phyloP scores from a whole-genome alignment of 2,888 invertebrate species.

The Busseola fusca region DNA sequence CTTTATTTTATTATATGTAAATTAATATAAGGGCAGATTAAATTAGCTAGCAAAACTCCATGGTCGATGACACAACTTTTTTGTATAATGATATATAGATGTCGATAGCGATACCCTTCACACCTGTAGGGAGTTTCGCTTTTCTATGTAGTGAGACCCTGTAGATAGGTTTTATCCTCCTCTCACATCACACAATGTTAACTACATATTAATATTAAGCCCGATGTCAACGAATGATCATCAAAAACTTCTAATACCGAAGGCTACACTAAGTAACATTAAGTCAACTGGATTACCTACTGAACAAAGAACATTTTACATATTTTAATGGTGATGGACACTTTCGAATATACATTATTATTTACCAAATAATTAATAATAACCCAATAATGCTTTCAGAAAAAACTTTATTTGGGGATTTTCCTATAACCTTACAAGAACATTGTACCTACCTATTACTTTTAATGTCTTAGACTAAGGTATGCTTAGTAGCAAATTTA shows the following conservation, averaged over 20 bases:
- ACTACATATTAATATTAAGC: constrained; percentile 18
- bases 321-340: constrained; percentile 2
- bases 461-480: constrained; percentile 31
- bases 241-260: not conserved
- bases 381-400: constrained; percentile 11
- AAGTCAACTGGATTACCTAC: not conserved
- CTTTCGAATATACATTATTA: not conserved
- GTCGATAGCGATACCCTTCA: not conserved
- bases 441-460: constrained; percentile 30
- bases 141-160: not conserved
- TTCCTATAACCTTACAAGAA: constrained; percentile 8
- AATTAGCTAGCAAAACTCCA: not conserved
- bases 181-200: not conserved
- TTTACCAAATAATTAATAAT: constrained; percentile 8
- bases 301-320: not conserved
- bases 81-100: not conserved
- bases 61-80: not conserved
- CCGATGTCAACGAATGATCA: not conserved
- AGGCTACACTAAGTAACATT: constrained; percentile 2
- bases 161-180: not conserved
- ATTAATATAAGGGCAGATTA: not conserved
- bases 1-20: not conserved
- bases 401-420: constrained; percentile 24
- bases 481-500: constrained; percentile 26
- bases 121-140: not conserved